A percentile compares a stretch with the other conserved stretches of the same genome.
These are phyloP conservation scores for Charina bottae DNA, from an alignment of 2,113 vertebrate species.

Conservation along the genomic window DNA sequence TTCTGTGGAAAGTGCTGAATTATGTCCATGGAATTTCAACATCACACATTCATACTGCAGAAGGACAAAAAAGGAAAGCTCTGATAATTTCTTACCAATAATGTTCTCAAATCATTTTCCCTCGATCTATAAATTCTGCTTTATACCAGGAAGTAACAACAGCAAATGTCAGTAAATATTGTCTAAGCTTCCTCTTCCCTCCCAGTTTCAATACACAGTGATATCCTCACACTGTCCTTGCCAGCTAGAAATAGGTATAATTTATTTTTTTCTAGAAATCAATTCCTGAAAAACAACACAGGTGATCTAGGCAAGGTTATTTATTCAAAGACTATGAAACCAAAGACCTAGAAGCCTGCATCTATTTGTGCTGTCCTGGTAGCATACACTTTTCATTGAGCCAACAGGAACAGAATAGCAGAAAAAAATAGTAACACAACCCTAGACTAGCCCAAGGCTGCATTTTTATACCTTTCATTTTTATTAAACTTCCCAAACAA, in stretches of 20 bases:
- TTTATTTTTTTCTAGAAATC: slow-evolving; percentile 17
- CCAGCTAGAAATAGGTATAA: slow-evolving; percentile 9
- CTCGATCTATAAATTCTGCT: slow-evolving; percentile 10
- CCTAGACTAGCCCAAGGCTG: neutral
- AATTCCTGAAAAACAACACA: neutral
- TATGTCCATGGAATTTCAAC: slow-evolving; percentile 24
- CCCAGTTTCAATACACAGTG: neutral
- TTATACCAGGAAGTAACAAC: slow-evolving; percentile 33
- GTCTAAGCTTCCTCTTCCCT: neutral
- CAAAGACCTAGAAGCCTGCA: neutral
- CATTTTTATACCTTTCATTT: neutral
- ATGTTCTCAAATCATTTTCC: slow-evolving; percentile 31
- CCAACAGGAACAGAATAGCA: neutral
- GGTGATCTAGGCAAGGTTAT: slow-evolving; percentile 12
- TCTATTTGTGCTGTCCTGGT: neutral
- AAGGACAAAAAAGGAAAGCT: slow-evolving; percentile 25
- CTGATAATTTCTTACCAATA: slow-evolving; percentile 15
- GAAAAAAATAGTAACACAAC: neutral
- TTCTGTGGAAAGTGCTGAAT: slow-evolving; percentile 29
- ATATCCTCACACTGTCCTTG: neutral
- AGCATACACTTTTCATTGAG: neutral
- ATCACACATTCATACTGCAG: neutral
- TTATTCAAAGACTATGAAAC: slow-evolving; percentile 17
- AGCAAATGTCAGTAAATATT: neutral
- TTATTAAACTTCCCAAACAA: neutral